These are phyloP conservation scores for Serinus canaria DNA, from an alignment of 2,113 vertebrate genomes.

Conservation along the genomic window DNA sequence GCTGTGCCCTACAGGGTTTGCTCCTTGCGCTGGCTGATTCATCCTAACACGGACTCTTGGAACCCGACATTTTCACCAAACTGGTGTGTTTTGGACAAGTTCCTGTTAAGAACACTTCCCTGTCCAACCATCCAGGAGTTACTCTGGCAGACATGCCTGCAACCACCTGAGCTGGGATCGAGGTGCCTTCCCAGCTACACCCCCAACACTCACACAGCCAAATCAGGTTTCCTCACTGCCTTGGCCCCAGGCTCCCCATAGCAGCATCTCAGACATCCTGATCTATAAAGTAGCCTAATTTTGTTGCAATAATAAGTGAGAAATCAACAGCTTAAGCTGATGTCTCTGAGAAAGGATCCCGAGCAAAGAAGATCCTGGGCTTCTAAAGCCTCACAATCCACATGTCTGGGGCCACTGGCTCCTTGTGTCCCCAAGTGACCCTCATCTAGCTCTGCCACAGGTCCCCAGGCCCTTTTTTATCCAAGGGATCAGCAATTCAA, in stretches of 20 bases:
- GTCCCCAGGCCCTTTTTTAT: background rate
- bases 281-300: background rate
- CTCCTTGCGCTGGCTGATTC: background rate
- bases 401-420: fast-evolving
- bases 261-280: background rate
- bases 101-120: background rate
- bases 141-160: background rate
- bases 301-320: background rate
- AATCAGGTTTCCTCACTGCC: background rate
- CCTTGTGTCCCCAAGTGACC: background rate
- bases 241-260: background rate
- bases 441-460: background rate
- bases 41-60: background rate
- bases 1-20: background rate
- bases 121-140: background rate
- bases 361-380: background rate
- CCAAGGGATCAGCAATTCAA: background rate
- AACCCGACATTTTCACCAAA: background rate
- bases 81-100: background rate
- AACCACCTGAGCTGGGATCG: fast-evolving
- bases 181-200: too few relatives aligned
- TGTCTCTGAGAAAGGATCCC: background rate
- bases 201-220: background rate
- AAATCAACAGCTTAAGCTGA: background rate
- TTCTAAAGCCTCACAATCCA: background rate